phyloP scores from a whole-genome alignment of 2,888 invertebrate species.

The Dynastes maya region DNA sequence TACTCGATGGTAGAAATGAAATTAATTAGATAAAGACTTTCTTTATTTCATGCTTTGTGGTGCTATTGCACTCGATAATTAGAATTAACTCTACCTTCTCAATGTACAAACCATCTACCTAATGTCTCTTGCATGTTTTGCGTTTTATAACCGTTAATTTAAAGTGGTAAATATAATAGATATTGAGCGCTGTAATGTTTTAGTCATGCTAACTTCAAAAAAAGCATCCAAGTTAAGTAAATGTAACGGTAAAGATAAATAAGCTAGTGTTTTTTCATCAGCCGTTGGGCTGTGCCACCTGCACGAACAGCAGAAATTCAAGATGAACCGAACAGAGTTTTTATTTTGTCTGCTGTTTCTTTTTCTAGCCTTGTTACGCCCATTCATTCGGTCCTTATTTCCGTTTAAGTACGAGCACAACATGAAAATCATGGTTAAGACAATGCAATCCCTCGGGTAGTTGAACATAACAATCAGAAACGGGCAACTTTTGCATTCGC shows the following conservation, averaged over 20 bases:
- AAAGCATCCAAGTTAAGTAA: neutral
- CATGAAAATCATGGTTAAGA: slow-evolving; percentile 45
- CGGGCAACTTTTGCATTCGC: slow-evolving; percentile 53
- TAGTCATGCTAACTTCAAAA: neutral
- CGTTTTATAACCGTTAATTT: too few species aligned
- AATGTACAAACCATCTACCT: too few species aligned
- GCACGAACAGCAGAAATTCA: neutral
- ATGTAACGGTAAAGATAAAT: neutral
- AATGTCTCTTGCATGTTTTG: too few species aligned
- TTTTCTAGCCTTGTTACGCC: neutral
- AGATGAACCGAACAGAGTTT: slow-evolving; percentile 2
- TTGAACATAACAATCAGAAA: slow-evolving; percentile 52
- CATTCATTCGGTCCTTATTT: slow-evolving; percentile 31
- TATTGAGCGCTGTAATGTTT: too few species aligned
- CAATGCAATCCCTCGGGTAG: slow-evolving; percentile 51
- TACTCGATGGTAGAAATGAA: too few species aligned
- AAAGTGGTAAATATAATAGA: too few species aligned
- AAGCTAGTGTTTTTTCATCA: neutral
- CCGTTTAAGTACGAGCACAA: slow-evolving; percentile 34
- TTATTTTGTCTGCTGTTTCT: slow-evolving; percentile 15
- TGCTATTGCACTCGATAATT: too few species aligned
- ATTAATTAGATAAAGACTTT: too few species aligned
- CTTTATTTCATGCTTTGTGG: too few species aligned
- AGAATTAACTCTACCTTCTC: too few species aligned
- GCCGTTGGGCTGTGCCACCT: neutral